Evolutionary conservation across 1,140 invertebrate genomes (phyloP).

Genomic region (Hermatobates lingyangjiaoensis): DNA sequence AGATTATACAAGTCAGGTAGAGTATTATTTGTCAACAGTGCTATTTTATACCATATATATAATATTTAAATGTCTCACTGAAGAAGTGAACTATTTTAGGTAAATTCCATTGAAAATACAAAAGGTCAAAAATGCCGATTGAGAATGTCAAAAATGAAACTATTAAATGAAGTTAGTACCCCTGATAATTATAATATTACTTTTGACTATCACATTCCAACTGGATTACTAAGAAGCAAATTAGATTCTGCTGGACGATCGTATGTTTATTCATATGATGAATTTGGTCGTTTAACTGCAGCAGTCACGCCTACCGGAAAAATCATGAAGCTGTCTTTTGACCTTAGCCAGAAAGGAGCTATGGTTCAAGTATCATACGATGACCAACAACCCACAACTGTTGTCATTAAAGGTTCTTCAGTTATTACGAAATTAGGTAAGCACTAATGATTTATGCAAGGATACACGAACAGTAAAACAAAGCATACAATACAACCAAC

Average conservation of each 20-base stretch:
- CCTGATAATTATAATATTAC: slow-evolving; percentile 82
- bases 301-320: slow-evolving; percentile 83
- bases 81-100: slow-evolving; percentile 23
- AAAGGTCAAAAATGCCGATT: slow-evolving; percentile 81
- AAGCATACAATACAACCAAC: no score
- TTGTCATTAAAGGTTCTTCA: slow-evolving; percentile 70
- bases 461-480: no score
- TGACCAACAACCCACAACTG: slow-evolving; percentile 55
- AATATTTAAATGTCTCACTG: not conserved
- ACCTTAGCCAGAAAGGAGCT: slow-evolving; percentile 71
- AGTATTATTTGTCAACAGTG: slow-evolving; percentile 20
- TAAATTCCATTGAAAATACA: slow-evolving; percentile 86
- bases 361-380: slow-evolving; percentile 68
- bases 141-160: slow-evolving; percentile 61
- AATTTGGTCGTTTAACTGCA: slow-evolving; percentile 74
- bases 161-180: slow-evolving; percentile 70
- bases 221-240: slow-evolving; percentile 70
- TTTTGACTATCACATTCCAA: slow-evolving; percentile 80
- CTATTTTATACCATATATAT: slow-evolving; percentile 8
- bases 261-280: slow-evolving; percentile 88
- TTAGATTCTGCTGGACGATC: slow-evolving; percentile 76
- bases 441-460: slow-evolving; percentile 3
- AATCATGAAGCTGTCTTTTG: slow-evolving; percentile 66
- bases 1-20: slow-evolving; percentile 57
- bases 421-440: slow-evolving; percentile 52